A percentile compares a stretch with the other conserved stretches of the same genome.
Evolutionary conservation across 2,888 invertebrate species (phyloP).

Genomic region (Hypomecis atomaria): DNA sequence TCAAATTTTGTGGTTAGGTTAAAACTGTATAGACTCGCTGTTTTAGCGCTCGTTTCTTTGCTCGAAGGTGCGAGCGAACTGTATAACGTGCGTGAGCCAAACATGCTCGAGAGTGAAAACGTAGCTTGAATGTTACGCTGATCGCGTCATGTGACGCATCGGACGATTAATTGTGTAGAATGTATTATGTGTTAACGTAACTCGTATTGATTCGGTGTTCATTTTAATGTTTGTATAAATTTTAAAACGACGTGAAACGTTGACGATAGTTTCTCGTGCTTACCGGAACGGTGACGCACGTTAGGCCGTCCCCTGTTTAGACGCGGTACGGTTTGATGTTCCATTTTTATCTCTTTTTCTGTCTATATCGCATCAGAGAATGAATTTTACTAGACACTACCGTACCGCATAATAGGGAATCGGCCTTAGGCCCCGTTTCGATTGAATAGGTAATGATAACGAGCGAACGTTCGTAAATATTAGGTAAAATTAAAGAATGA

Average conservation of each 20-base stretch:
- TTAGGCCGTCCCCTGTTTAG: too few relatives aligned
- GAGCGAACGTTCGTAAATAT: constrained; percentile 22
- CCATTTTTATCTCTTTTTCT: too few relatives aligned
- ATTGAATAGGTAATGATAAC: constrained; percentile 28
- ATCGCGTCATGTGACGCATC: constrained; percentile 3
- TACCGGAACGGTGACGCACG: constrained; percentile 9
- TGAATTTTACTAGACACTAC: too few relatives aligned
- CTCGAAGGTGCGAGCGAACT: not conserved
- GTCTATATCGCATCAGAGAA: too few relatives aligned
- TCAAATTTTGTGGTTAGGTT: not conserved
- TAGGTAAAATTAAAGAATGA: constrained; percentile 56
- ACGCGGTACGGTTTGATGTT: too few relatives aligned
- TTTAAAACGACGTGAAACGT: constrained; percentile 28
- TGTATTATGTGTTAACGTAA: constrained; percentile 25
- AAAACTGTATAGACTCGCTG: not conserved
- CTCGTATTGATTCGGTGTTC: constrained; percentile 27
- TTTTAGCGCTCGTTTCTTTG: not conserved
- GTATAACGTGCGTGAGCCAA: not conserved
- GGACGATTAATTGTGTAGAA: constrained; percentile 15
- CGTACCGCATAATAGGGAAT: too few relatives aligned
- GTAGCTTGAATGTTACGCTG: not conserved
- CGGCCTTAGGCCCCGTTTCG: constrained; percentile 14
- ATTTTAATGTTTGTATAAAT: constrained; percentile 29
- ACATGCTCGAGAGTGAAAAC: not conserved
- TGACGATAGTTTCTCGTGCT: constrained; percentile 25